phyloP scores from a whole-genome alignment of 2,113 vertebrate genomes.

The Tachysurus vachellii region DNA sequence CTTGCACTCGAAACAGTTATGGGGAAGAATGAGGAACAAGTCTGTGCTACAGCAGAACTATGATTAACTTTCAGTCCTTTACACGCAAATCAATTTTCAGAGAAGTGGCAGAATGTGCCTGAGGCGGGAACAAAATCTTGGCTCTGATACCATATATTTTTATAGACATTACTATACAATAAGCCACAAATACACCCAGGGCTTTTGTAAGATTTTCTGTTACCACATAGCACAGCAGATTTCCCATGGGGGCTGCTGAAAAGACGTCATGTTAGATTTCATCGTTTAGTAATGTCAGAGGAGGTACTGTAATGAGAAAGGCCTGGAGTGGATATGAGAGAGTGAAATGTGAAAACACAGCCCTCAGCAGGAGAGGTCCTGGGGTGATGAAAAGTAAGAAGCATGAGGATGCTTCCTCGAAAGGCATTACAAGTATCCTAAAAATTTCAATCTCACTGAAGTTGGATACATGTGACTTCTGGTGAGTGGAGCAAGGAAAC shows the following conservation, averaged over 20 bases:
- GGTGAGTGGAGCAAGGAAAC: conserved; percentile 4
- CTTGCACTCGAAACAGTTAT: conserved; percentile 34
- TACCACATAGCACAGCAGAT: conserved; percentile 27
- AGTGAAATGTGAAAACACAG: conserved; percentile 63
- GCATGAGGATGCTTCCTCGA: conserved; percentile 53
- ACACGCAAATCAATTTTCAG: conserved; percentile 46
- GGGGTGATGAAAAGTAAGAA: conserved; percentile 29
- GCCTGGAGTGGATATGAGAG: conserved; percentile 48
- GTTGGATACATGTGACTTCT: conserved; percentile 1
- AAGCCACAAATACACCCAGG: conserved; percentile 25
- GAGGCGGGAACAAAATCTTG: conserved; percentile 25
- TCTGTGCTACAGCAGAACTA: conserved; percentile 6
- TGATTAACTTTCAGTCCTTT: conserved; percentile 30
- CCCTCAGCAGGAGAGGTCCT: conserved; percentile 44
- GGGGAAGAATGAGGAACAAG: conserved; percentile 15
- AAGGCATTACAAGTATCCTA: conserved; percentile 33
- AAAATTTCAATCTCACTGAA: not conserved
- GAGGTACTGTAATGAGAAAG: conserved; percentile 26
- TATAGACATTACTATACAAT: conserved; percentile 26
- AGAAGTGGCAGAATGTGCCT: conserved; percentile 10
- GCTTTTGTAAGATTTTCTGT: conserved; percentile 33
- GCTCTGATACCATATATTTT: conserved; percentile 16
- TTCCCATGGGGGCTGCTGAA: conserved; percentile 43
- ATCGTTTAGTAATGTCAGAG: conserved; percentile 29
- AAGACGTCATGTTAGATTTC: conserved; percentile 43